Evolutionary conservation across 2,797 vertebrate species (phyloP), one percentile per base, ranked within the genome.

Genomic region (Oreochromis grahami): DNA sequence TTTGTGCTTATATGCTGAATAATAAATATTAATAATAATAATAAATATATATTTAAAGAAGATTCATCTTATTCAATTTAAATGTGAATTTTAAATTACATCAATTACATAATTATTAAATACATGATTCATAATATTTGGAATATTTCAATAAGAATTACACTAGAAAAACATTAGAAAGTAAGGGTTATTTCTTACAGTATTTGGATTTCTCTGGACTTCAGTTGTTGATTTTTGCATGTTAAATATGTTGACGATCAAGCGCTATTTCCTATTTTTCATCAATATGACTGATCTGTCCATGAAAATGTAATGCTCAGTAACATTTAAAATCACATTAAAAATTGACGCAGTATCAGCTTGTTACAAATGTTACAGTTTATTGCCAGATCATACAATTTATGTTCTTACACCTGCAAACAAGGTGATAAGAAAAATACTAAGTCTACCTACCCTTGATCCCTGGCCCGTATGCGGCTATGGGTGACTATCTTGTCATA

Each of bases 401-500:
- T n/a, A 45, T 45, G n/a, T 21, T 56, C 8, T 26, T 24, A 52
- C 2, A 55, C 53, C 34, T 70, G 21, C 17, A 58, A 24, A 24
- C 24, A 76, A 6, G n/a, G 4, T 17, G 3, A 78, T 34, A 45
- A 1, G 1, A 74, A 15, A 32, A 13, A 48, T 24, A 5, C 1
- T 10, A 3, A n/a, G 7, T 68, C 14, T 90, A 76, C 98, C 98
- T 97, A 99, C 98, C 98, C 98, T 88, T 99, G 94, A 1, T 96
- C 97, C 63, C 97, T 97, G 90, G 98, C 99, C 88, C 99, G 96
- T 91, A 99, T 99, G 88, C 98, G 97, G 92, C 99, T 99, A 76
- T 99, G 99, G 86, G 94, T 94, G 88, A 99, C 96, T 87, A 99
- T 99, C 96, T 98, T 99, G 96, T 99, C 98, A 92, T 99, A 99